Conservation (phyloP, 2,113 vertebrate species). For the Ifrita kowaldi region DNA sequence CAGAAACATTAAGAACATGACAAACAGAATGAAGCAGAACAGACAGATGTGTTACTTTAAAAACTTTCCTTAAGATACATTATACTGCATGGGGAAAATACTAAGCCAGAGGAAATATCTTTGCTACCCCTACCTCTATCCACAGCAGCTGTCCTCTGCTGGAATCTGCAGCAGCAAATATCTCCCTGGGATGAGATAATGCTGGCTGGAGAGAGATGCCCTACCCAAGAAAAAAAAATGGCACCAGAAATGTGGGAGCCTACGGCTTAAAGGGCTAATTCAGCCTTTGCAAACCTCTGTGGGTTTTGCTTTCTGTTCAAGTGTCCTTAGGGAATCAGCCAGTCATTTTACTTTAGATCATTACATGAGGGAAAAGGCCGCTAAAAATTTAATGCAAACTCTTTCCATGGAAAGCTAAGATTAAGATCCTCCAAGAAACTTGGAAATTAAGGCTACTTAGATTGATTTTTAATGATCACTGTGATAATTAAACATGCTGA, state of each 20-base stretch:
- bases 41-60: not conserved
- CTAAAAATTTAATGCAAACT: not conserved
- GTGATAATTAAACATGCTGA: not conserved
- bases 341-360: not conserved
- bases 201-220: not conserved
- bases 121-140: fast-evolving
- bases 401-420: not conserved
- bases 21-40: not conserved
- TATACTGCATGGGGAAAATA: not conserved
- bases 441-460: not conserved
- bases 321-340: not conserved
- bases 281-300: not conserved
- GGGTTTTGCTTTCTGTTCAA: not conserved
- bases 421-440: not conserved
- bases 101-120: not conserved
- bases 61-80: not conserved
- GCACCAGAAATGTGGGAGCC: not conserved
- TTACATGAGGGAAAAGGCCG: not conserved
- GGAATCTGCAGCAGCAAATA: not conserved
- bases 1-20: not conserved
- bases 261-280: not conserved
- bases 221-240: not conserved
- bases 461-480: not conserved
- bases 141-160: not conserved
- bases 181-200: not conserved